Base-by-base conservation (phyloP, 2,888 invertebrate species). In the Colostygia pectinataria region DNA sequence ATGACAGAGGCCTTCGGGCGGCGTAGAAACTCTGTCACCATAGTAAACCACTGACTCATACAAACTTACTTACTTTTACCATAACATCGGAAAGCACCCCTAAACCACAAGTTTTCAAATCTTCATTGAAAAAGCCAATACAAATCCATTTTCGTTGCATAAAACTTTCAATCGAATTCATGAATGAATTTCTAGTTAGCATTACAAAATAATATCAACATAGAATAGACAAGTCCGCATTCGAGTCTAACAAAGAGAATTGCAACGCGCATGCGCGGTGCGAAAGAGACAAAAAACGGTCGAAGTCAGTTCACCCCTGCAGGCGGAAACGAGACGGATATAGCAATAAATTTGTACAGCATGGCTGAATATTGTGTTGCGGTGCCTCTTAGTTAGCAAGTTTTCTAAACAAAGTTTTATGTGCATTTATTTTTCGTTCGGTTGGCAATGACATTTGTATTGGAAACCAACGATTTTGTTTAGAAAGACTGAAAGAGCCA, bases 281-380 rank as follows among this genome's bases (percentile, higher is more conserved):
- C 3, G 46, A 52, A 2, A 23, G 46, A 46, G 46, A 52, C 2
- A 1, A n/a, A 29, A 31, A 8, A 42, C 53, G 55, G 52, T 58
- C 49, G 48, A 50, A 54, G 51, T 37, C 18, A 28, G 24, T 63
- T 36, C 20, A 8, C 2, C 1, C 1, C 0, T 2, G 0, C 14
- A 8, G 0, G 71, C 13, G 33, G 0, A 55, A 74, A 8, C 27
- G 59, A 38, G 74, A 73, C n/a, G 15, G 66, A 2, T 4, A 40
- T 36, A 44, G 63, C 62, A 65, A 76, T 78, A 77, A 77, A 78
- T 76, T 74, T 65, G 47, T 52, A 66, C 56, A 53, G 59, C 28
- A 31, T 44, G 53, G 46, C 48, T 36, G 47, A 44, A 45, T 54
- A 56, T 52, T 56, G 45, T 15, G 37, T 28, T 39, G 32, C 27